Evolutionary conservation across 2,888 invertebrate genomes (phyloP).

Genomic region (Perithous albicinctus): DNA sequence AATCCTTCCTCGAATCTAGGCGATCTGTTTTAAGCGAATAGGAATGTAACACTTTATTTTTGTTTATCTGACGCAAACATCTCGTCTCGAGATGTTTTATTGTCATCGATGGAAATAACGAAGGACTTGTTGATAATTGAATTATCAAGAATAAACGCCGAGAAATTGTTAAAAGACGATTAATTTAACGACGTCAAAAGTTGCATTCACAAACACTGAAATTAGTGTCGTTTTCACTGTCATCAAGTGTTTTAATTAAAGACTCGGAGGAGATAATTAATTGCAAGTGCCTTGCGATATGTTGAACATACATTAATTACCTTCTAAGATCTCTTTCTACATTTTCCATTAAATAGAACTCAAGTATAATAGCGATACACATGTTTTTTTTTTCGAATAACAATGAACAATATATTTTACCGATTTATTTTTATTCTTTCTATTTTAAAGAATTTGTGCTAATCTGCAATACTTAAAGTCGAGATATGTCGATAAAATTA

Average conservation of each 20-base stretch:
- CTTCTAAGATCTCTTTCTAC: background rate
- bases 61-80: background rate
- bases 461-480: background rate
- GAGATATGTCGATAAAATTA: background rate
- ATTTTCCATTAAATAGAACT: background rate
- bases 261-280: conserved; percentile 22
- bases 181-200: background rate
- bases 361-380: background rate
- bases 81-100: background rate
- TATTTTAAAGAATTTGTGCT: background rate
- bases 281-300: background rate
- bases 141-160: background rate
- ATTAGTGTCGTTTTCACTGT: conserved; percentile 42
- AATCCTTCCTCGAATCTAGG: background rate
- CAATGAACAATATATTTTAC: background rate
- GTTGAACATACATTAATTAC: background rate
- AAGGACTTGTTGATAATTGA: too few relatives aligned
- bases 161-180: background rate
- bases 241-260: conserved; percentile 40
- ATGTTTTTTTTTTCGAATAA: background rate
- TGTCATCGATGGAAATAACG: background rate
- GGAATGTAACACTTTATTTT: background rate
- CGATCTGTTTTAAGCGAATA: background rate
- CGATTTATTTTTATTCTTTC: background rate
- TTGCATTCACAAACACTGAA: conserved; percentile 20